phyloP scores from a whole-genome alignment of 2,797 vertebrate genomes.

The Remorina albescens region DNA sequence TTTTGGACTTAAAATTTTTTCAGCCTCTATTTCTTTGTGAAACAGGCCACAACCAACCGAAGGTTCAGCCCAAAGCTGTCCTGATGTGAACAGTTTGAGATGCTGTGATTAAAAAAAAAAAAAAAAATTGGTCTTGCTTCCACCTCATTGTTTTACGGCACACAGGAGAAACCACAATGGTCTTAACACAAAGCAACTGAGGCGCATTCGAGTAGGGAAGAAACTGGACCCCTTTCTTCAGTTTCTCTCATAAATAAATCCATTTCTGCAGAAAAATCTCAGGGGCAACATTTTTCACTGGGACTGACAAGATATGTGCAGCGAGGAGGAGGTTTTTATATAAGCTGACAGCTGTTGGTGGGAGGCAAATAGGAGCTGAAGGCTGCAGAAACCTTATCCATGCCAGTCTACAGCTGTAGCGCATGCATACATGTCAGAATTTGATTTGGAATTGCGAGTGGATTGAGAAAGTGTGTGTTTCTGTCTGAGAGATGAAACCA shows the following conservation, averaged over 20 bases:
- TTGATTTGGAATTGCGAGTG: conserved; percentile 20
- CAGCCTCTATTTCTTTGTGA: no score
- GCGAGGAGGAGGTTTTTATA: conserved; percentile 28
- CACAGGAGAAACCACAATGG: background rate
- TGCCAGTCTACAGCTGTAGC: conserved; percentile 18
- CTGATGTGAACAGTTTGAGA: background rate
- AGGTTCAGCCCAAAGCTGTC: background rate
- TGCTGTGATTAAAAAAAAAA: background rate
- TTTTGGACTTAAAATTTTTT: no score
- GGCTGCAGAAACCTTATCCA: conserved; percentile 36
- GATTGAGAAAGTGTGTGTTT: conserved; percentile 21
- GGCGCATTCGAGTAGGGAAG: background rate
- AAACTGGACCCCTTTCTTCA: background rate
- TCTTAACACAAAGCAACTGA: background rate
- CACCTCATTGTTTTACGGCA: background rate
- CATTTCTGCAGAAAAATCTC: background rate
- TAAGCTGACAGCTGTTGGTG: conserved; percentile 32
- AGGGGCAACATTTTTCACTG: background rate
- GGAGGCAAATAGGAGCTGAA: conserved; percentile 30
- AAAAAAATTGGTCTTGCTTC: no score
- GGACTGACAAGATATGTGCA: conserved; percentile 3
- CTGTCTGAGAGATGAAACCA: conserved; percentile 39
- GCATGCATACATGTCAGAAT: conserved; percentile 35
- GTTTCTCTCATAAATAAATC: conserved; percentile 1
- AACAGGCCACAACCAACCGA: background rate